Conservation (phyloP, 2,888 invertebrate genomes). For the Barypeithes pellucidus region DNA sequence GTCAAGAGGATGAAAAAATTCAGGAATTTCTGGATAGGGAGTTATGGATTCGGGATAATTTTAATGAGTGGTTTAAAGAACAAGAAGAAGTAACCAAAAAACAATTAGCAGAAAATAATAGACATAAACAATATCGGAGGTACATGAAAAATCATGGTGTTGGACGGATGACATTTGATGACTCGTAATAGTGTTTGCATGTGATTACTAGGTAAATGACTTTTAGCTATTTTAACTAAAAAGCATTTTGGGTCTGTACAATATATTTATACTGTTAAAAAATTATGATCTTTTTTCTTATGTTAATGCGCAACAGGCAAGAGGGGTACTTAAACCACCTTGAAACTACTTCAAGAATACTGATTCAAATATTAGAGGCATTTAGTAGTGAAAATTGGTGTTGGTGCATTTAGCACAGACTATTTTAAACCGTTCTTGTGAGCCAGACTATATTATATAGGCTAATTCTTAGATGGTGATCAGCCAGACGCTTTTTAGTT, state of each 20-base stretch:
- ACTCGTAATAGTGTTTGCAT: constrained; percentile 73
- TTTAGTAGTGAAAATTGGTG: no score
- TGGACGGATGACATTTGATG: constrained; percentile 93
- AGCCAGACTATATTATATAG: no score
- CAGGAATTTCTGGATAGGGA: constrained; percentile 82
- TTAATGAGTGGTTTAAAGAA: constrained; percentile 83
- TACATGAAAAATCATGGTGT: constrained; percentile 94
- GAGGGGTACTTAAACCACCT: no score
- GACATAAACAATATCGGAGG: constrained; percentile 90
- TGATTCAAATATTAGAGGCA: no score
- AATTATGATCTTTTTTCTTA: no score
- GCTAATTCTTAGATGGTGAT: no score
- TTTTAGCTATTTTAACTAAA: constrained; percentile 10
- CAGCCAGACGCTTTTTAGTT: no score
- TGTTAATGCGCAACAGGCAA: no score
- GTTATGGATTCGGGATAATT: constrained; percentile 89
- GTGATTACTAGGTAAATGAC: constrained; percentile 36
- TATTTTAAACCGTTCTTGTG: no score
- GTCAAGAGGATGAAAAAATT: constrained; percentile 82
- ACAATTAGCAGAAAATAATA: constrained; percentile 88
- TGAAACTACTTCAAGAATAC: no score
- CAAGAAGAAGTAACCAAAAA: constrained; percentile 90
- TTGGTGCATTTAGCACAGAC: no score
- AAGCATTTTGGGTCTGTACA: not conserved
- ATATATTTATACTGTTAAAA: no score